Conservation (phyloP, 2,113 vertebrate species). For the Morone chrysops region DNA sequence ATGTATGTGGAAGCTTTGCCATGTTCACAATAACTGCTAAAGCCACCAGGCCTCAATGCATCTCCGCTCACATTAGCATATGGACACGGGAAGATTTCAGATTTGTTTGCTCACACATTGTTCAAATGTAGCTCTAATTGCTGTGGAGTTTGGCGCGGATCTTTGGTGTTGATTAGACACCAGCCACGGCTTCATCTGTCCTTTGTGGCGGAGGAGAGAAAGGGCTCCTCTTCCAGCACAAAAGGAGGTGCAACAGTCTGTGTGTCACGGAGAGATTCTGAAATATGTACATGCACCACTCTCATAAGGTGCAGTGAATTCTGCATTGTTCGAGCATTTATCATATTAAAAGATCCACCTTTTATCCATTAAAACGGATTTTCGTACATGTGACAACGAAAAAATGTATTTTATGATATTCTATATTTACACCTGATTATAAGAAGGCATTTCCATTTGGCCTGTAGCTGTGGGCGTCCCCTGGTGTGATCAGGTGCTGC, state of each 20-base stretch:
- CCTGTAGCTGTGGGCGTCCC: background rate
- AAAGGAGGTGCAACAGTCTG: conserved; percentile 53
- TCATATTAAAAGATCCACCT: background rate
- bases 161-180: conserved; percentile 38
- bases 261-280: conserved; percentile 27
- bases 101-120: conserved; percentile 13
- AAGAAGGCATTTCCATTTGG: background rate
- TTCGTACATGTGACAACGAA: background rate
- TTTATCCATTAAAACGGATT: background rate
- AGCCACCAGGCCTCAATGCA: conserved; percentile 1
- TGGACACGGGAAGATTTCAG: conserved; percentile 25
- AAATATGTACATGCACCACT: conserved; percentile 28
- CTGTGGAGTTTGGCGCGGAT: conserved; percentile 34
- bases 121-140: conserved; percentile 33
- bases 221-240: conserved; percentile 44
- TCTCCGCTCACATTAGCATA: conserved; percentile 30
- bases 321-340: background rate
- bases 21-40: conserved; percentile 23
- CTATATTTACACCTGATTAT: background rate
- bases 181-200: conserved; percentile 54
- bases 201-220: conserved; percentile 50
- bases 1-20: conserved; percentile 27
- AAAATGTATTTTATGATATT: background rate
- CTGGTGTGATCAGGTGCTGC: background rate
- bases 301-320: background rate